Evolutionary conservation across 2,888 invertebrate genomes (phyloP), one percentile per base, ranked within the genome.

Genomic region (Agrilus cyanescens): DNA sequence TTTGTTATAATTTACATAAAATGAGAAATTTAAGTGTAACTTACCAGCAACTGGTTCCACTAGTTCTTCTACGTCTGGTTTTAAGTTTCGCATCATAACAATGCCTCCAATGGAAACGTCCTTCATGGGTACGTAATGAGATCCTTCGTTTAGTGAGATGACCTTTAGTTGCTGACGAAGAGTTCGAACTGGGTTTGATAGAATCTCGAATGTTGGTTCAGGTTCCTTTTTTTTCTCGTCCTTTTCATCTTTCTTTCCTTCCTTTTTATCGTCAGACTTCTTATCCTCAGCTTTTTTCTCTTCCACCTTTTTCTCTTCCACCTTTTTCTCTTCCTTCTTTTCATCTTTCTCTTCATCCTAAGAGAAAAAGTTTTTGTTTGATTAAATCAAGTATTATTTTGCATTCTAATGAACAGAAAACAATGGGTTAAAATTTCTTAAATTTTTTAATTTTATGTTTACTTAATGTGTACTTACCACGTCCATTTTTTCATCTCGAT

Each of bases 71-170:
- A 77, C 75, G 1, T 76, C 78, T 7, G 85, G 81, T 42, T 86
- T 86, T 44, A 78, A 74, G 62, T 95, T 91, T 55, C 85, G 82
- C 57, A 97, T 78, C 79, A 99, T 86, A 37, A 99, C 84, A 57
- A 98, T 93, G 13, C 98, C 98, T 16, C 98, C 98, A 59, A 91
- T 91, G 15, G 82, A 78, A 10, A 93, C 76, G 56, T 96, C 93
- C 63, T 98, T 98, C 48, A 97, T 70, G 0, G 96, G 85, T 20
- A 72, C 72, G 62, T 89, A 97, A 6, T 77, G 79, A 41, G 82
- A 79, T 29, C 82, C 84, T 20, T 95, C 94, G 32, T 82, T 79
- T 50, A 93, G 68, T 40, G 81, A 75, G 37, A 96, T 64, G 13
- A 76, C 77, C 58, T 85, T 86, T 33, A 86, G 63, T 62, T 96